phyloP scores from a whole-genome alignment of 2,797 vertebrate species.

The Tauraco hartlaubi region DNA sequence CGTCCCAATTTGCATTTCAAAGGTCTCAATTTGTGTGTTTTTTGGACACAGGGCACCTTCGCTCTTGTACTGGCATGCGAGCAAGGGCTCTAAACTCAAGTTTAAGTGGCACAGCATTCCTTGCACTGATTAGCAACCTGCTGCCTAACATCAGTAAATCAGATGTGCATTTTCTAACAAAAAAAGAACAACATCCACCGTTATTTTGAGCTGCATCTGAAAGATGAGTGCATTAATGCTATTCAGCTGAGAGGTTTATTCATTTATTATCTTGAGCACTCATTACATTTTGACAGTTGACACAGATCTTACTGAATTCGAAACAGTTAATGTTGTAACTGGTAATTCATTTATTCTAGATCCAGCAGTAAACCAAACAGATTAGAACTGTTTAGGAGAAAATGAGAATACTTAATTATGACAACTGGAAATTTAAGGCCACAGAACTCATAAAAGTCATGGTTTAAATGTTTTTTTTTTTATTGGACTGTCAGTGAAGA shows the following conservation, averaged over 20 bases:
- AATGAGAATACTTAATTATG: constrained; percentile 38
- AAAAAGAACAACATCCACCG: constrained; percentile 48
- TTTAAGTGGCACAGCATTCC: not conserved
- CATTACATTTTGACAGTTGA: constrained; percentile 58
- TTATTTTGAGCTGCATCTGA: constrained; percentile 51
- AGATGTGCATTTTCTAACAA: constrained; percentile 24
- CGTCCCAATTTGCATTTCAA: not conserved
- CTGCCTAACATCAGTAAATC: constrained; percentile 15
- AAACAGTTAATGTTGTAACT: constrained; percentile 62
- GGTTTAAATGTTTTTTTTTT: not conserved
- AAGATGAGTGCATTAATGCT: constrained; percentile 51
- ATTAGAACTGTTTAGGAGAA: constrained; percentile 41
- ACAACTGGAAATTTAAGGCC: not conserved
- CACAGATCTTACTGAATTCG: constrained; percentile 59
- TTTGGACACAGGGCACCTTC: not conserved
- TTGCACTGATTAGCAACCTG: constrained; percentile 35
- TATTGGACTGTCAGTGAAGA: not conserved
- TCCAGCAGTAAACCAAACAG: constrained; percentile 66
- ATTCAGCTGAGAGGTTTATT: constrained; percentile 31
- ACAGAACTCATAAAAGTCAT: not conserved
- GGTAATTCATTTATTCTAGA: constrained; percentile 69
- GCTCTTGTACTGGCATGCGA: not conserved
- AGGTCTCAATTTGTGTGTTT: not conserved
- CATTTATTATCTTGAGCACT: constrained; percentile 48
- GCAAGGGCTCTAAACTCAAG: not conserved